Conservation (phyloP, 2,113 vertebrate genomes). For the Laticauda laticaudata region DNA sequence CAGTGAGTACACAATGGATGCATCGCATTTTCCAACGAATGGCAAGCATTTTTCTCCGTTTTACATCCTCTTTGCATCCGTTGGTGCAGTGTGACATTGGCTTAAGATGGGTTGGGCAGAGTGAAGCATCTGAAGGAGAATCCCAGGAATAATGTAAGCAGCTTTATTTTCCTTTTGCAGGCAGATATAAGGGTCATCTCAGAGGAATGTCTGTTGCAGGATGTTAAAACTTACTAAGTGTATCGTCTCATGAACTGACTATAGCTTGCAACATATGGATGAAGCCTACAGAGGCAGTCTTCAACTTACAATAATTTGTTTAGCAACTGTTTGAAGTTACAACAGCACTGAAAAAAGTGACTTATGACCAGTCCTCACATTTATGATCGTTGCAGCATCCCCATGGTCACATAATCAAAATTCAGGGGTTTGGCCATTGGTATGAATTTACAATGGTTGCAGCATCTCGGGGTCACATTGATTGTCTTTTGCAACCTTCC, state of each 20-base stretch:
- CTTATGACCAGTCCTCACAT: too few species aligned
- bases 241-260: background rate
- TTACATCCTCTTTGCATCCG: too few species aligned
- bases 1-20: too few species aligned
- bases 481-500: background rate
- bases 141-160: background rate
- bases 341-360: too few species aligned
- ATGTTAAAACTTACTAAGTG: background rate
- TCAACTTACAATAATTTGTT: too few species aligned
- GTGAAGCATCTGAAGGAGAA: background rate
- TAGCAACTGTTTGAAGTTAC: too few species aligned
- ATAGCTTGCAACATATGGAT: background rate
- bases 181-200: background rate
- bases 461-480: background rate
- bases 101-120: background rate
- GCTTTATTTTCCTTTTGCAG: background rate
- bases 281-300: background rate
- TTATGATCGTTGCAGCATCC: too few species aligned
- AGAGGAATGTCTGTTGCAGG: background rate
- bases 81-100: too few species aligned
- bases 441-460: background rate
- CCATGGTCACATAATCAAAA: too few species aligned
- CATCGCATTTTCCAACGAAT: too few species aligned
- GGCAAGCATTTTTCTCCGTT: too few species aligned
- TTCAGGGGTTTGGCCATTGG: too few species aligned